phyloP scores from a whole-genome alignment of 2,113 vertebrate genomes.

The Tupaia tana region DNA sequence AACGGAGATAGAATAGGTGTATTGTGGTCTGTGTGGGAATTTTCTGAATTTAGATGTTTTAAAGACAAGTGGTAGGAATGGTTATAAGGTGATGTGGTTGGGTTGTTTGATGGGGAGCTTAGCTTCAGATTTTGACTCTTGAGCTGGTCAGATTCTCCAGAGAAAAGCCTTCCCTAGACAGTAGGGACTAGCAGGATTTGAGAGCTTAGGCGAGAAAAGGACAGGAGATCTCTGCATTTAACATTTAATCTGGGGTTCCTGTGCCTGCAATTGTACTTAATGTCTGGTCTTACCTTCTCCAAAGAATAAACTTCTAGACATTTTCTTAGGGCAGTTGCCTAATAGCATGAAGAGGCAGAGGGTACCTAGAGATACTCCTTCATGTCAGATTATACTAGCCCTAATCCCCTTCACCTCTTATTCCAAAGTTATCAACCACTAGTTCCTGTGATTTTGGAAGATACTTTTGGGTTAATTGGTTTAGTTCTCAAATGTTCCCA shows the following conservation, averaged over 20 bases:
- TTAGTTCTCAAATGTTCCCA: not conserved
- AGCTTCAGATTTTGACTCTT: not conserved
- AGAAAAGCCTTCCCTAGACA: not conserved
- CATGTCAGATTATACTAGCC: not conserved
- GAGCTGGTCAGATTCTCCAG: not conserved
- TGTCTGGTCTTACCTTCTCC: not conserved
- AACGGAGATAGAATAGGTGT: not conserved
- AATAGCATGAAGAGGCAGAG: not conserved
- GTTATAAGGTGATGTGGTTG: not conserved
- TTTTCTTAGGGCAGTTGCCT: not conserved
- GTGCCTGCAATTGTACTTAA: not conserved
- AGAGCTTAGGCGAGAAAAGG: not conserved
- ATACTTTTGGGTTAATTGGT: not conserved
- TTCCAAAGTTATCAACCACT: not conserved
- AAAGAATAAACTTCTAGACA: not conserved
- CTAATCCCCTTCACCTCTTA: not conserved
- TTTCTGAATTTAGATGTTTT: not conserved
- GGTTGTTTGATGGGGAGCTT: not conserved
- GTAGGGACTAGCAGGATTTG: not conserved
- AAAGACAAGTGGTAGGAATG: not conserved
- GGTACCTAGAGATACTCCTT: not conserved
- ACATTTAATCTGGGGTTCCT: not conserved
- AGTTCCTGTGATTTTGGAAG: not conserved
- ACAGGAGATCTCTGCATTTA: not conserved
- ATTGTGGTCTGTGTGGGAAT: not conserved